These are phyloP conservation scores for Smithornis capensis DNA, from an alignment of 2,113 vertebrate genomes.

Conservation along the genomic window DNA sequence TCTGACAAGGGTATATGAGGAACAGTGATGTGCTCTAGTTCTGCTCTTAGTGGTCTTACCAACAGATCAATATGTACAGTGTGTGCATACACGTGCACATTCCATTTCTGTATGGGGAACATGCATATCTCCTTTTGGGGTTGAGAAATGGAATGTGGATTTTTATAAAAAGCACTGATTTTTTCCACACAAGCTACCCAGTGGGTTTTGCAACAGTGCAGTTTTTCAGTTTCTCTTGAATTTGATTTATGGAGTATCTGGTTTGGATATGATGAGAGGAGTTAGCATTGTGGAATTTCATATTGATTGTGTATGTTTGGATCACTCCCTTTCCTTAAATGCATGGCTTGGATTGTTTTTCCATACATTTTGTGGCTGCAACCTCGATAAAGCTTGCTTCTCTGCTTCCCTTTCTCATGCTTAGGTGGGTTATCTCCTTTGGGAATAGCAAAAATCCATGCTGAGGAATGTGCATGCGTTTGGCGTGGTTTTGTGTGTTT, in stretches of 20 bases:
- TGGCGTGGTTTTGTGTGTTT: slow-evolving; percentile 80
- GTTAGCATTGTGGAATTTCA: neutral
- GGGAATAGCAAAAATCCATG: neutral
- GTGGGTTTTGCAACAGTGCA: neutral
- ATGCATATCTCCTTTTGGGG: neutral
- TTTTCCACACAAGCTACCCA: neutral
- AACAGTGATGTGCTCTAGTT: accelerated
- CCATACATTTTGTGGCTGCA: neutral
- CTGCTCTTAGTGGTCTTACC: neutral
- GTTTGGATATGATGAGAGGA: neutral
- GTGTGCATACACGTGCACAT: neutral
- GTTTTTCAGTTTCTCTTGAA: neutral
- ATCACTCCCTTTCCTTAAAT: neutral
- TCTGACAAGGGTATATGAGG: neutral
- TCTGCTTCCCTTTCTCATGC: neutral
- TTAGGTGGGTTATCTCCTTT: neutral
- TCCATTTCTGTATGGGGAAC: neutral
- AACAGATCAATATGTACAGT: neutral
- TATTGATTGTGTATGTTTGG: slow-evolving; percentile 3
- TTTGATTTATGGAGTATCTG: neutral
- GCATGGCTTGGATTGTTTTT: neutral
- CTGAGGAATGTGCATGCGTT: slow-evolving; percentile 75
- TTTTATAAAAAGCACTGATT: neutral
- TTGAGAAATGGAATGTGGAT: slow-evolving; percentile 29
- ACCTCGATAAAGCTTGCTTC: neutral